Percentiles rank a stretch among this genome's conserved stretches.
Conservation (phyloP, 2,888 invertebrate genomes). For the Spisula subtruncata region DNA sequence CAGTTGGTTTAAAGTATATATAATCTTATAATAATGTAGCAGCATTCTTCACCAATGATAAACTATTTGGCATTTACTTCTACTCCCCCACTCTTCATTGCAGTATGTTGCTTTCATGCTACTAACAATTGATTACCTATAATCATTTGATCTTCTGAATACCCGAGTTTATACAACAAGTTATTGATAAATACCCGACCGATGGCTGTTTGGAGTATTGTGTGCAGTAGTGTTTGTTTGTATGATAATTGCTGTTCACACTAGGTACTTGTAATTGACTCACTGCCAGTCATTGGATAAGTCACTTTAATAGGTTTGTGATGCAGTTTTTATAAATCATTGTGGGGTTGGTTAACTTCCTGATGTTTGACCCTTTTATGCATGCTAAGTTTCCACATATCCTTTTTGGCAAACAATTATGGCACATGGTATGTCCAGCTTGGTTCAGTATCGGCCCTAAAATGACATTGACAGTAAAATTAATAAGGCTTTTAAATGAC, state of each 20-base stretch:
- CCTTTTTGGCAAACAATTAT: too few relatives aligned
- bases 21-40: neutral
- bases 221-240: neutral
- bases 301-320: too few relatives aligned
- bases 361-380: too few relatives aligned
- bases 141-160: conserved; percentile 11
- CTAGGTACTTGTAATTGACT: too few relatives aligned
- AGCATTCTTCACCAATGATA: conserved; percentile 8
- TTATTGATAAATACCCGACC: neutral
- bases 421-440: too few relatives aligned
- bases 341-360: too few relatives aligned
- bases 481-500: too few relatives aligned
- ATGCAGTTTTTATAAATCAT: too few relatives aligned
- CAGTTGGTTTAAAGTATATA: neutral
- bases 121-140: conserved; percentile 14
- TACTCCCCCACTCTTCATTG: conserved; percentile 2
- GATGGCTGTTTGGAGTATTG: neutral
- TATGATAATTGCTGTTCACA: neutral
- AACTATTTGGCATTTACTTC: neutral
- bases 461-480: too few relatives aligned
- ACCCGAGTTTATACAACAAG: conserved; percentile 15
- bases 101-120: neutral
- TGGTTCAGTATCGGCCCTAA: too few relatives aligned
- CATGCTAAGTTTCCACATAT: too few relatives aligned
- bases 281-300: too few relatives aligned